These are phyloP conservation scores for Sander lucioperca DNA, from an alignment of 2,113 vertebrate species.

Conservation along the genomic window DNA sequence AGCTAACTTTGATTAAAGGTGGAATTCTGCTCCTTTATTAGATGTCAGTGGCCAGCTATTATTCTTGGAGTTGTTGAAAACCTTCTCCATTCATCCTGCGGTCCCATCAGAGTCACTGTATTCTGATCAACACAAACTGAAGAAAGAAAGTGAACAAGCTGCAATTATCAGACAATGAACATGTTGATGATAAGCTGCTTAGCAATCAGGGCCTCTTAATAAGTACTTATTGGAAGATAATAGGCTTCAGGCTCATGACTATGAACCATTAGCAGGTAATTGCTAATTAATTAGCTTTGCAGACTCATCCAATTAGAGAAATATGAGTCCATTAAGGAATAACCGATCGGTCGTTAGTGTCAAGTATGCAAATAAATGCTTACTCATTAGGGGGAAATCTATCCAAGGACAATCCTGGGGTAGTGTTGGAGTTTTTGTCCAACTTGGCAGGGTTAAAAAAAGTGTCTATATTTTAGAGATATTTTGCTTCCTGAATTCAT, in stretches of 20 bases:
- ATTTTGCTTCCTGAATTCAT: slow-evolving; percentile 1
- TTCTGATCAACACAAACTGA: slow-evolving; percentile 21
- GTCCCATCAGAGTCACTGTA: background rate
- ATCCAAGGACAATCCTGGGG: slow-evolving; percentile 44
- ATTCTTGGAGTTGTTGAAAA: background rate
- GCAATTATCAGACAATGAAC: slow-evolving; percentile 53
- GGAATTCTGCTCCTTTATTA: background rate
- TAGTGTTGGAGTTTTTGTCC: slow-evolving; percentile 43
- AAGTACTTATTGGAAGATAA: slow-evolving; percentile 79
- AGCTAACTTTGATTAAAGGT: background rate
- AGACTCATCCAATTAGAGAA: slow-evolving; percentile 73
- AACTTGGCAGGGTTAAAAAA: slow-evolving; percentile 45
- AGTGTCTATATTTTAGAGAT: background rate
- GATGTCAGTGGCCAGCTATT: background rate
- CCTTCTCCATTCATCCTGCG: background rate
- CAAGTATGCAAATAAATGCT: slow-evolving; percentile 76
- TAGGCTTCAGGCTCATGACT: slow-evolving; percentile 70
- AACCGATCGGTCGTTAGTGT: slow-evolving; percentile 71
- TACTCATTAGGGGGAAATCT: slow-evolving; percentile 57
- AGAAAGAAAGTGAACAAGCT: slow-evolving; percentile 47
- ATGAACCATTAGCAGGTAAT: slow-evolving; percentile 78
- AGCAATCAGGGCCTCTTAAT: slow-evolving; percentile 66
- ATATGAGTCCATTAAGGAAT: slow-evolving; percentile 75
- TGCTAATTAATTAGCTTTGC: slow-evolving; percentile 79
- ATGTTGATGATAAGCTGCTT: slow-evolving; percentile 68